Conservation (phyloP, 1,140 invertebrate species). For the Oryctes rhinoceros region DNA sequence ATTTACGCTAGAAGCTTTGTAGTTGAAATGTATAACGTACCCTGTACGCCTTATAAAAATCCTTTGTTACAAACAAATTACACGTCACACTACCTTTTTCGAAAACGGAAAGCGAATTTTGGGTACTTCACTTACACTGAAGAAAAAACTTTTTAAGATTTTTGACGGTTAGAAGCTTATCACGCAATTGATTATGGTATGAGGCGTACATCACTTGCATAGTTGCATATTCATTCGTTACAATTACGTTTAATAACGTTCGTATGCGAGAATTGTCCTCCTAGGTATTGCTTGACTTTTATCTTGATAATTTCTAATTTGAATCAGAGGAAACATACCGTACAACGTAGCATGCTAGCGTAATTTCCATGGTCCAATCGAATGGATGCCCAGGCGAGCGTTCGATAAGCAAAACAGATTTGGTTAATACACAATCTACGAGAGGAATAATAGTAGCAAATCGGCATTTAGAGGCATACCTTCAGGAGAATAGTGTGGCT, state of each 20-base stretch:
- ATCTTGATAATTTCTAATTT: slow-evolving; percentile 29
- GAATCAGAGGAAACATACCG: neutral
- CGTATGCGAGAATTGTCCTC: neutral
- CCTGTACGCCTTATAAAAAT: no score
- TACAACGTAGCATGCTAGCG: neutral
- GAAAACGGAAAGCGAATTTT: no score
- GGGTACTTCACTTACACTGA: no score
- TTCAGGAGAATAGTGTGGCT: no score
- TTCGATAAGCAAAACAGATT: neutral
- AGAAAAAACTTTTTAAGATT: no score
- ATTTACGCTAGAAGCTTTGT: no score
- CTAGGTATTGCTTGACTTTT: neutral
- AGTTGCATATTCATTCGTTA: neutral
- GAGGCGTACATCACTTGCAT: neutral
- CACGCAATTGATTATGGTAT: neutral
- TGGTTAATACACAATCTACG: neutral
- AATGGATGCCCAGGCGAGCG: neutral
- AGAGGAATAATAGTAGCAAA: neutral
- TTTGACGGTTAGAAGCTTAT: neutral
- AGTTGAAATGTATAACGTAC: no score
- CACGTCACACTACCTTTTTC: no score
- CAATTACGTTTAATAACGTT: neutral
- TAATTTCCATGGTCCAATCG: slow-evolving; percentile 9
- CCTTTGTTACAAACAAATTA: no score
- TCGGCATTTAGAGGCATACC: no score